Evolutionary conservation across 2,113 vertebrate genomes (phyloP).

Genomic region (Puffinus mauretanicus): DNA sequence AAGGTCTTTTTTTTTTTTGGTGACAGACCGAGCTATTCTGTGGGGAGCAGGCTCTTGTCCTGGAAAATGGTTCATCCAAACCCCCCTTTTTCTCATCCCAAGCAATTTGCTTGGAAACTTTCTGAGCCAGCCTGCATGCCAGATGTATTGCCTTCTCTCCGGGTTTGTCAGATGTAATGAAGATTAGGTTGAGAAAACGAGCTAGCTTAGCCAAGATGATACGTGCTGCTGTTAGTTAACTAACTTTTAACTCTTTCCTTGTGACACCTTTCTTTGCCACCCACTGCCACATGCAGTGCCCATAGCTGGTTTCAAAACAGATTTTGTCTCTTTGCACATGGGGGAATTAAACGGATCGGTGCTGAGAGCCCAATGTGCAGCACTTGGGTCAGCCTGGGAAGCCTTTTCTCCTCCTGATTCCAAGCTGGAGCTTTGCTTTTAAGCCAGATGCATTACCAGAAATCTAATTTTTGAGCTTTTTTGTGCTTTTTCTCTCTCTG

Average conservation of each 20-base stretch:
- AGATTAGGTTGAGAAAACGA: neutral
- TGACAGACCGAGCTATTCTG: neutral
- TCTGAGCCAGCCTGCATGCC: neutral
- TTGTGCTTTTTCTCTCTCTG: neutral
- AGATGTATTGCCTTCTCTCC: neutral
- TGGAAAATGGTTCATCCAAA: neutral
- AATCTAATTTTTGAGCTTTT: neutral
- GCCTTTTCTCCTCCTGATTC: neutral
- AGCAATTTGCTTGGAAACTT: neutral
- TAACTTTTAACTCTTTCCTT: neutral
- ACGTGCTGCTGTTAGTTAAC: neutral
- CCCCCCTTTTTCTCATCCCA: neutral
- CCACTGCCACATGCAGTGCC: neutral
- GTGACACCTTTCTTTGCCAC: neutral
- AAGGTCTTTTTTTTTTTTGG: neutral
- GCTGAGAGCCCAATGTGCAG: neutral
- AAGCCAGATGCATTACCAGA: neutral
- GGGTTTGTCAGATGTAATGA: neutral
- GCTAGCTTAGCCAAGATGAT: neutral
- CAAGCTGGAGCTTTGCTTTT: neutral
- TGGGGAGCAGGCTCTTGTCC: neutral
- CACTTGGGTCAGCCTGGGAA: neutral
- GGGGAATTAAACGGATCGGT: accelerated
- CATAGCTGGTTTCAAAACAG: neutral
- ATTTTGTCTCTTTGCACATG: neutral